Evolutionary conservation across 1,140 invertebrate genomes (phyloP), one percentile per base, ranked within the genome.

Genomic region (Drosophila pruinosa): DNA sequence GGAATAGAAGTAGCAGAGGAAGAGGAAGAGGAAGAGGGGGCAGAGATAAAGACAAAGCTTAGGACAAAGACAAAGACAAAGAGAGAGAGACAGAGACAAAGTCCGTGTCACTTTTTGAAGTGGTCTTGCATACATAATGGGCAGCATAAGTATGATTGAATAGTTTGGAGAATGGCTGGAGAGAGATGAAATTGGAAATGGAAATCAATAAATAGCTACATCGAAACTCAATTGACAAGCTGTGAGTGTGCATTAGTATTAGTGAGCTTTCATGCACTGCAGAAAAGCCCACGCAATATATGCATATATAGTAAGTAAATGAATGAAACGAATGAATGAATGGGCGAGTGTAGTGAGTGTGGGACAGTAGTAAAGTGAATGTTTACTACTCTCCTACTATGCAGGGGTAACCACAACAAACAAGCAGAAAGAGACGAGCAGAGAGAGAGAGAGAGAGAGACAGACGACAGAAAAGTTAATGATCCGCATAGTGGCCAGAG

Each of bases 141-240:
- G 21, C 24, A 26, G 41, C 38, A 22, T 28, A 48, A 67, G 17
- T 45, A 47, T 70, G 52, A 57, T 73, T 73, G 48, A 50, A 48
- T 36, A 36, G 31, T 28, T 62, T 38, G 53, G 8, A 19, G 8
- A 19, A 26, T 2, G n/a, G n/a, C n/a, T 7, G 21, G 14, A 14
- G 22, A 12, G 31, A 39, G 15, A 19, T 53, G 22, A 52, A 39
- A 58, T 50, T 47, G 38, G 26, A 54, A 47, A 71, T 48, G 54
- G 5, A 31, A 21, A 41, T 21, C 39, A 67, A 67, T 63, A 54
- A 68, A 41, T 41, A 58, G 36, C 41, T 80, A 78, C 75, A 78
- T 75, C 62, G 72, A 5, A 78, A 78, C 85, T 78, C 61, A 79
- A 72, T 85, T 69, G 72, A 79, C 75, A 85, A 79, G 78, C 83